phyloP scores from a whole-genome alignment of 2,797 vertebrate species.

The Coreius guichenoti region DNA sequence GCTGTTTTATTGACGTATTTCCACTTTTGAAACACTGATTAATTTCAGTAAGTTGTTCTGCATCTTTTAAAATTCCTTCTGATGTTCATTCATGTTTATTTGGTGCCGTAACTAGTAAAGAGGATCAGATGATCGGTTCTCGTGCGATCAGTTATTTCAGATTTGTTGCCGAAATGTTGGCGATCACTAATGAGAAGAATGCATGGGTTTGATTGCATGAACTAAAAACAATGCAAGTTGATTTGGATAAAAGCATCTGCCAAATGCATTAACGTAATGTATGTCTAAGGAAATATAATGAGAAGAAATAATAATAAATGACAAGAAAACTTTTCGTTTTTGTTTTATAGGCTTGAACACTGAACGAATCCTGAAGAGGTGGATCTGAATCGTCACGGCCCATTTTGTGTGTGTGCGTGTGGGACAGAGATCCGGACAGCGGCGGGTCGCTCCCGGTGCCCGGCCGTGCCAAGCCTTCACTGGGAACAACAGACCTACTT shows the following conservation, averaged over 20 bases:
- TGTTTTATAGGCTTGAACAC: not conserved
- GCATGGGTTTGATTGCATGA: not conserved
- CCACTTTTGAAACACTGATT: too few species aligned
- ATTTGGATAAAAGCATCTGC: not conserved
- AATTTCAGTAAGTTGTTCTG: too few species aligned
- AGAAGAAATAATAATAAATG: too few species aligned
- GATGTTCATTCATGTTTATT: too few species aligned
- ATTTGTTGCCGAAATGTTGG: too few species aligned
- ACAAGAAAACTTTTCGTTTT: too few species aligned
- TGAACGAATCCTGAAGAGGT: not conserved
- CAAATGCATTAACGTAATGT: not conserved
- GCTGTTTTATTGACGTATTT: too few species aligned
- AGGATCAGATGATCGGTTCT: too few species aligned
- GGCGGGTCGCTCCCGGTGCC: not conserved
- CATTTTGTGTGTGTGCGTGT: conserved; percentile 10
- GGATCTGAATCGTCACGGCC: not conserved
- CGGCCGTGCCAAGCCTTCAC: not conserved
- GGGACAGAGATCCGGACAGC: not conserved
- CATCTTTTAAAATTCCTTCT: too few species aligned
- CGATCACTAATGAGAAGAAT: too few species aligned
- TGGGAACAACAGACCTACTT: conserved; percentile 36
- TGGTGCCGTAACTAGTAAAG: too few species aligned
- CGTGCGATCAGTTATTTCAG: too few species aligned
- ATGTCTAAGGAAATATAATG: not conserved
- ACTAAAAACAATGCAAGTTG: not conserved